Evolutionary conservation across 1,140 invertebrate species (phyloP), one percentile per base, ranked within the genome.

Genomic region (Drosophila bifasciata): DNA sequence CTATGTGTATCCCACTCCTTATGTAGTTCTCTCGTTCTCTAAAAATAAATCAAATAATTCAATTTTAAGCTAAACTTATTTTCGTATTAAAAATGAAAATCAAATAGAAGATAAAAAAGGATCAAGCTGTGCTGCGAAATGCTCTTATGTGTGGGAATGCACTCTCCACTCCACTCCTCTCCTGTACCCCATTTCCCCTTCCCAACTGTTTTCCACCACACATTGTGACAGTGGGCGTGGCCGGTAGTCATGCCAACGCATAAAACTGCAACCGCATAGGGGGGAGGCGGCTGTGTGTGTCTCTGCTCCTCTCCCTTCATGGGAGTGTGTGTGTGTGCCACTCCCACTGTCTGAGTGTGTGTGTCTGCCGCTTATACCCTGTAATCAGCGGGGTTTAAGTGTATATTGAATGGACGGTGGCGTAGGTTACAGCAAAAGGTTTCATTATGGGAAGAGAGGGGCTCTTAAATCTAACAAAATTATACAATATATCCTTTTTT

Each of bases 31-130:
- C 53, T 49, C 32, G 11, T 55, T 45, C 48, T 56, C 66, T 58
- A 52, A 83, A 88, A 88, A 88, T 88, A 88, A 88, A 88, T 88
- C 83, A 88, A 88, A 88, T 88, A 88, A 88, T 88, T 88, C 83
- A 88, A 88, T 88, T 88, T 88, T 89, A 88, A 88, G 83, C 84
- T 89, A 88, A 88, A 88, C 83, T 88, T 88, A 88, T 88, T 88
- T 88, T 88, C 78, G 84, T 89, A 88, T 88, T 88, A 88, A 88
- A 88, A 88, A 88, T 88, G 83, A 88, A 89, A 88, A 88, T 88
- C 83, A 88, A 88, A 88, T 88, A 88, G 62, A 83, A 88, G 84
- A 89, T 89, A 88, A 88, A 88, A 88, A 88, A 88, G 83, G 84
- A 88, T 88, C 83, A 88, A 88, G 79, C 84, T 83, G 70, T 89